These are phyloP conservation scores for Stomatorhinus walkeri DNA, from an alignment of 2,797 vertebrate genomes.

Conservation along the genomic window DNA sequence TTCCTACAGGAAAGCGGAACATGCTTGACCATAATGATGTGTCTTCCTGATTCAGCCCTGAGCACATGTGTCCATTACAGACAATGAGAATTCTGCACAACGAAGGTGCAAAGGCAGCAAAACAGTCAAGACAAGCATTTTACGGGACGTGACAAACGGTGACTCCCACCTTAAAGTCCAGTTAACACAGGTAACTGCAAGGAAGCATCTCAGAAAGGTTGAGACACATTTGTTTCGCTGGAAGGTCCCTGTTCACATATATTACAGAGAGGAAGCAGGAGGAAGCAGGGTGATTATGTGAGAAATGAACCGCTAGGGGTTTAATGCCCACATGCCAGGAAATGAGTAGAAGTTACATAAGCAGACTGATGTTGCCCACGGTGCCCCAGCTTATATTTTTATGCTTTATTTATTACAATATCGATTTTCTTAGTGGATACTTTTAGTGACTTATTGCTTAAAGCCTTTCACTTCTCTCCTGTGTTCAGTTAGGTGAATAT, in stretches of 20 bases:
- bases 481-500: constrained; percentile 12
- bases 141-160: neutral
- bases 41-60: neutral
- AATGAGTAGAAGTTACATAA: neutral
- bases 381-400: constrained; percentile 2
- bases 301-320: neutral
- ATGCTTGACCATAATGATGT: neutral
- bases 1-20: neutral
- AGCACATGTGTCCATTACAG: neutral
- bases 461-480: neutral
- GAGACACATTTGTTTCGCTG: neutral
- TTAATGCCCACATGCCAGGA: neutral
- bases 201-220: neutral
- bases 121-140: neutral
- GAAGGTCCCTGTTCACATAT: neutral
- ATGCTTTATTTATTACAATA: constrained; percentile 8
- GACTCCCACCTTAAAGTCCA: neutral
- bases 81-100: neutral
- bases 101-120: neutral
- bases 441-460: constrained; percentile 1
- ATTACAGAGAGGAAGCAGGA: neutral
- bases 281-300: neutral
- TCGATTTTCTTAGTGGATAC: neutral
- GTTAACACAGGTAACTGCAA: neutral
- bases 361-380: neutral